Evolutionary conservation across 2,888 invertebrate species (phyloP).

Genomic region (Eledona agricola): DNA sequence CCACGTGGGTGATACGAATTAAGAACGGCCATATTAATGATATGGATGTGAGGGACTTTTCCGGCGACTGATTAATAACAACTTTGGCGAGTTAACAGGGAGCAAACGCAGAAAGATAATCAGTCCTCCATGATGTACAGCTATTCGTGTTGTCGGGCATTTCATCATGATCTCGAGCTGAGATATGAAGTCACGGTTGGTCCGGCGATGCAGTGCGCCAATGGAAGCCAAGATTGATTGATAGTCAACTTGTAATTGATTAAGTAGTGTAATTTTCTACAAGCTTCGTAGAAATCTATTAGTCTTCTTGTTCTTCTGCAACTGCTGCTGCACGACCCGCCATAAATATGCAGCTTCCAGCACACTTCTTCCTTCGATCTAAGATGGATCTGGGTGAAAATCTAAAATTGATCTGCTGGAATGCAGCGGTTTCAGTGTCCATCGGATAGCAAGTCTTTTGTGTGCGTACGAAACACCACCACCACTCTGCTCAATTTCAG

Average conservation of each 20-base stretch:
- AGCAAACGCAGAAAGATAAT: conserved; percentile 15
- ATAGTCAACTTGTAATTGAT: conserved; percentile 53
- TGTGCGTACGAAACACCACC: too few relatives aligned
- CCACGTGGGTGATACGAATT: conserved; percentile 14
- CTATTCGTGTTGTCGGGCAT: conserved; percentile 34
- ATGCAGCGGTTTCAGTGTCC: too few relatives aligned
- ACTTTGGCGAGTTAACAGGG: conserved; percentile 21
- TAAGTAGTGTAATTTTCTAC: conserved; percentile 51
- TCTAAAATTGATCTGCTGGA: too few relatives aligned
- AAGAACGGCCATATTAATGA: conserved; percentile 21
- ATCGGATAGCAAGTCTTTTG: too few relatives aligned
- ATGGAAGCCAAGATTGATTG: conserved; percentile 50
- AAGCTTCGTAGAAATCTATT: conserved; percentile 31
- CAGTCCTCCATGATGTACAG: conserved; percentile 25
- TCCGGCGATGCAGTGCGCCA: conserved; percentile 29
- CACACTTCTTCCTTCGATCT: too few relatives aligned
- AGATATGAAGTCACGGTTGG: conserved; percentile 41
- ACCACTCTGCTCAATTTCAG: neutral
- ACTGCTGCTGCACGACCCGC: conserved; percentile 4
- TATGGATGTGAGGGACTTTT: conserved; percentile 8
- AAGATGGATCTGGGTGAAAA: too few relatives aligned
- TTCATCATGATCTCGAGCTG: conserved; percentile 39
- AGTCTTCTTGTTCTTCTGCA: conserved; percentile 21
- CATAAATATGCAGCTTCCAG: too few relatives aligned
- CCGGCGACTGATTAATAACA: conserved; percentile 29